These are phyloP conservation scores for Thumatha senex DNA, from an alignment of 2,888 invertebrate genomes.

Conservation along the genomic window DNA sequence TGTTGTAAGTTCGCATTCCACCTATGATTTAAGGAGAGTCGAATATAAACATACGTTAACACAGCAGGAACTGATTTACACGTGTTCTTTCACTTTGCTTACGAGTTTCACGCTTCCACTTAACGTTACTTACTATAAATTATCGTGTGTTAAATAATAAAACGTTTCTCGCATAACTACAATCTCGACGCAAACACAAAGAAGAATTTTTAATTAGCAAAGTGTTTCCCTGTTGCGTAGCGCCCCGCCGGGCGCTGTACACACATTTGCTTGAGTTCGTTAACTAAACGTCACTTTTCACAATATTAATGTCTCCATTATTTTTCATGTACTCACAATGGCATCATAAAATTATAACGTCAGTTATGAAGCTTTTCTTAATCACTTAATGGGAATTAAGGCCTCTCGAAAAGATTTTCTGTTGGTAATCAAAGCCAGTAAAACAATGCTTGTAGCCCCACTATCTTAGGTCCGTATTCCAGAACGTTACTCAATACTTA, in stretches of 20 bases:
- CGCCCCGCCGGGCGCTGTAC: constrained; percentile 73
- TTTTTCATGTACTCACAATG: constrained; percentile 65
- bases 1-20: constrained; percentile 13
- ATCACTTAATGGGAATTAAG: constrained; percentile 15
- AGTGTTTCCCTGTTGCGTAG: constrained; percentile 57
- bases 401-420: background rate
- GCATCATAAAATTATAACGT: constrained; percentile 66
- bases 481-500: too few relatives aligned
- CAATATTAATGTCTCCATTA: constrained; percentile 79
- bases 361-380: constrained; percentile 43
- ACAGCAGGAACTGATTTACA: constrained; percentile 50
- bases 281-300: constrained; percentile 79
- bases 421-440: too few relatives aligned
- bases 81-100: constrained; percentile 43
- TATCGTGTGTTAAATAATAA: constrained; percentile 68
- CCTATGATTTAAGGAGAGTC: constrained; percentile 25
- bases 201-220: constrained; percentile 76
- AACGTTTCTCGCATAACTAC: constrained; percentile 64
- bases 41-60: constrained; percentile 30
- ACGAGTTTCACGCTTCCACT: constrained; percentile 61
- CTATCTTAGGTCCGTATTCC: too few relatives aligned
- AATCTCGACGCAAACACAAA: constrained; percentile 67
- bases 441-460: too few relatives aligned
- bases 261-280: constrained; percentile 70
- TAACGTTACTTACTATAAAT: constrained; percentile 54